phyloP scores from a whole-genome alignment of 1,140 invertebrate species.

The Tetramorium simillimum region DNA sequence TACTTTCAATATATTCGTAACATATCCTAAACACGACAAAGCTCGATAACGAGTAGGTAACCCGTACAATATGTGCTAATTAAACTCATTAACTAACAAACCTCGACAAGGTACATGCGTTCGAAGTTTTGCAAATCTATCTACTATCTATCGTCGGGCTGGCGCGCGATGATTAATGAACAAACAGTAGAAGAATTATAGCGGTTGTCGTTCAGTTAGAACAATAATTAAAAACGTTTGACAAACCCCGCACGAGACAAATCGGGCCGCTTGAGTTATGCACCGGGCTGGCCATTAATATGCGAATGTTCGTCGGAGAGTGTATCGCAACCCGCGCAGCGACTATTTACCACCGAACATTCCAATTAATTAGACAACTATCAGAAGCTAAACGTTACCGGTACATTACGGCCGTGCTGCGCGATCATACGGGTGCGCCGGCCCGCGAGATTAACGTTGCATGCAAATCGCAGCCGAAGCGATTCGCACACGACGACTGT shows the following conservation, averaged over 20 bases:
- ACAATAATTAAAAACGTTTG: conserved; percentile 57
- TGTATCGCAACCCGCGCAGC: background rate
- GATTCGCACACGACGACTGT: conserved; percentile 9
- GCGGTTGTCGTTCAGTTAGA: background rate
- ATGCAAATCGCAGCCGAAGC: conserved; percentile 27
- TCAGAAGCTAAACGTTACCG: conserved; percentile 33
- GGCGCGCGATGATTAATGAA: conserved; percentile 29
- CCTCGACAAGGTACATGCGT: conserved; percentile 25
- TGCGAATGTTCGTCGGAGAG: background rate
- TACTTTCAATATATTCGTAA: background rate
- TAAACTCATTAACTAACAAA: conserved; percentile 38
- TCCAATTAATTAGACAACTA: conserved; percentile 60
- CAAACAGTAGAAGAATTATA: conserved; percentile 44
- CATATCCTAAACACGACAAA: background rate
- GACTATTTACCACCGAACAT: conserved; percentile 22
- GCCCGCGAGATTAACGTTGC: conserved; percentile 33
- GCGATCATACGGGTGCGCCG: background rate
- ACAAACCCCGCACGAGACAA: conserved; percentile 37
- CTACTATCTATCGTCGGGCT: background rate
- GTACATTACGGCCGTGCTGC: background rate
- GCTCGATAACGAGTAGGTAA: background rate
- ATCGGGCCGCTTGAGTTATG: conserved; percentile 38
- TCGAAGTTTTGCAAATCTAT: conserved; percentile 6
- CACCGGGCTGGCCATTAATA: conserved; percentile 13
- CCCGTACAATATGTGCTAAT: background rate